Base-by-base conservation (phyloP, 2,113 vertebrate species). In the Lepidothrix coronata region DNA sequence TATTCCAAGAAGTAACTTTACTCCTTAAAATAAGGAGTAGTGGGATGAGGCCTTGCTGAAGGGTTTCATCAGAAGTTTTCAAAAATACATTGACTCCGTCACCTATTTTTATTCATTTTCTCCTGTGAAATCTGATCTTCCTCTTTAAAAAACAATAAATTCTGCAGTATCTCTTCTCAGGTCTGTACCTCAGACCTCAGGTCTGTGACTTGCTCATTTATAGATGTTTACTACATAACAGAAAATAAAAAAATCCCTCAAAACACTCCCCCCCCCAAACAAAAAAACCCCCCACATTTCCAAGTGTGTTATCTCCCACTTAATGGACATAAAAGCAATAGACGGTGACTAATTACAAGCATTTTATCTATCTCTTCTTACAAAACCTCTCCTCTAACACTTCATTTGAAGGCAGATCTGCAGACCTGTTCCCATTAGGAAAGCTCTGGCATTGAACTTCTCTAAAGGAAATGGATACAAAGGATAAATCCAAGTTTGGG, bases 341-440 rank as follows among this genome's bases (percentile, higher is more conserved):
- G 41, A 17, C 0, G 1, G 24, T 15, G 23, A 43, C 25, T 88
- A 1, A 0, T 33, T 35, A 67, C 27, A 67, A 23, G 18, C 12
- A 17, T 41, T 81, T 82, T 33, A 43, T 12, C 41, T 43, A 1
- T n/a, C 88, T 41, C 18, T 71, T 55, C 41, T 75, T 16, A 19
- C 63, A 46, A 79, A 27, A 20, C 3, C 1, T 52, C 65, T 70
- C 43, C 44, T 65, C 52, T 37, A n/a, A 72, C 27, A 28, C 58
- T 57, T 68, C 48, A 23, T 27, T 24, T 22, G 27, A 44, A 57
- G 25, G 23, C 65, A 54, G 31, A 77, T 14, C 62, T 61, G 57
- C 49, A 31, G 52, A 13, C 13, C 21, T 41, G 19, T 8, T 85
- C 81, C 65, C 54, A n/a, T 5, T 6, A 30, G 15, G 52, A 46